A percentile compares a stretch with the other conserved stretches of the same genome.
phyloP scores from a whole-genome alignment of 2,797 vertebrate species.

The Meda fulgida region DNA sequence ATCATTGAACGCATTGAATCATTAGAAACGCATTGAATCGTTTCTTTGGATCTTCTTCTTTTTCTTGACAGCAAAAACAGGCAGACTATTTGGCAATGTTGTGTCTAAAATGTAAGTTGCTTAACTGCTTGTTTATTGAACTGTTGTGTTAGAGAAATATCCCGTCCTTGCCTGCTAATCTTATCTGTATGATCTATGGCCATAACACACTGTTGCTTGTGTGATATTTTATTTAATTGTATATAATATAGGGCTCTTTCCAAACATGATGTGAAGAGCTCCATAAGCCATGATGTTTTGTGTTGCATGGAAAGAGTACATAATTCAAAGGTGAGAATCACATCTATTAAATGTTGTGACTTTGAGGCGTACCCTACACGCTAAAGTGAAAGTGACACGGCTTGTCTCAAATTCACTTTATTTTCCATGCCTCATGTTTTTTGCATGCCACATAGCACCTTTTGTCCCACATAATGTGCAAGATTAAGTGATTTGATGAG shows the following conservation, averaged over 20 bases:
- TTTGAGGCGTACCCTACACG: constrained; percentile 19
- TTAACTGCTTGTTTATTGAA: background rate
- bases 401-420: constrained; percentile 37
- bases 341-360: constrained; percentile 30
- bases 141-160: background rate
- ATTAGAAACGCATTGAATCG: background rate
- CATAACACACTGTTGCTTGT: background rate
- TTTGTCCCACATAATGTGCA: constrained; percentile 30
- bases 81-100: background rate
- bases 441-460: constrained; percentile 38
- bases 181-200: background rate
- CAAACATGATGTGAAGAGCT: constrained; percentile 4
- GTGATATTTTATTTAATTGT: background rate
- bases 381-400: constrained; percentile 30
- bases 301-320: constrained; percentile 9
- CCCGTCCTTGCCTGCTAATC: background rate
- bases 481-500: constrained; percentile 49
- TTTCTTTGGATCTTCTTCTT: background rate
- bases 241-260: background rate
- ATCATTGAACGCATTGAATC: background rate
- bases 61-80: background rate
- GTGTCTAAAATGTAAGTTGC: background rate
- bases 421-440: constrained; percentile 47
- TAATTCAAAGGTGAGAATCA: constrained; percentile 41
- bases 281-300: constrained; percentile 17